Base-by-base conservation (phyloP, 2,888 invertebrate species). In the Microchrysa polita region DNA sequence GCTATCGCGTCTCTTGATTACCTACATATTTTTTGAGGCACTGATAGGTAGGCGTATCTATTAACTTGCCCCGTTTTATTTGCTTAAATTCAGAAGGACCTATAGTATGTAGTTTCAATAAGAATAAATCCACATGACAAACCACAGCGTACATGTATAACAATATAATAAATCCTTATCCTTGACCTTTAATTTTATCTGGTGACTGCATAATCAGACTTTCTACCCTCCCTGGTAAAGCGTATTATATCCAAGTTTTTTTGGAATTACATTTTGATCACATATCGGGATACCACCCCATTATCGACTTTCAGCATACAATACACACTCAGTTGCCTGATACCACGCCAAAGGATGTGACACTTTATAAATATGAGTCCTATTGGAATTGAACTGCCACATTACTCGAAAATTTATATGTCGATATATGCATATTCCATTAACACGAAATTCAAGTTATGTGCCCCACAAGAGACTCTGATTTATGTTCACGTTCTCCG, bases 381-480 rank as follows among this genome's bases (percentile, higher is more conserved):
- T 74, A 76, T 72, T 69, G 76, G 76, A 76, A 76, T 76, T 76
- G 74, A 74, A 76, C 76, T 76, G 76, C 76, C 76, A 76, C 76
- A 76, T 76, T 76, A 76, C 73, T 61, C 42, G 52, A 57, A 20
- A 76, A 76, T 76, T 76, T 76, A 76, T 76, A 59, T 53, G 71
- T 69, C 74, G 59, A 65, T 74, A 60, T 74, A 74, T 74, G 74
- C 74, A 76, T 76, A 76, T 76, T 76, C 74, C 73, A 76, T 74
- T 74, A 76, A 76, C 75, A 74, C 42, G 20, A 18, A 72, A 22
- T 61, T 44, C 61, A 53, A 72, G 48, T 34, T 72, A 72, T 61
- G 63, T 72, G 44, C 61, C 48, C 48, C 59, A 9, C 72, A 48
- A 61, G 61, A 61, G 72, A 44, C 53, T 23, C 42, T 72, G 72